These are phyloP conservation scores for Ceratoteleas bidentatus DNA, from an alignment of 1,140 invertebrate species.

Conservation along the genomic window DNA sequence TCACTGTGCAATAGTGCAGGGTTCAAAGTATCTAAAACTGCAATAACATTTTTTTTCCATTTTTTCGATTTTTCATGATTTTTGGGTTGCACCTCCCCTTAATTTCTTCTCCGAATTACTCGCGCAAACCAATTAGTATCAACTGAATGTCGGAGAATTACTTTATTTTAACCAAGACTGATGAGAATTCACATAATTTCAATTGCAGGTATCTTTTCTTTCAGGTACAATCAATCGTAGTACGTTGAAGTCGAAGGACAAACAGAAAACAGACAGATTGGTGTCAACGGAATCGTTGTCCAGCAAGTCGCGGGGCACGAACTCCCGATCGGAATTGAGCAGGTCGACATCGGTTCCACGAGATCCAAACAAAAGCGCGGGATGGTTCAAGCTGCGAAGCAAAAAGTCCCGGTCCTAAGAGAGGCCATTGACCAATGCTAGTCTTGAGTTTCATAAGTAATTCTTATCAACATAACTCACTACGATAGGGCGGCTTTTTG, in stretches of 20 bases:
- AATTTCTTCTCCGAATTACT: no score
- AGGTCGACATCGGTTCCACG: conserved; percentile 87
- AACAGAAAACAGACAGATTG: conserved; percentile 81
- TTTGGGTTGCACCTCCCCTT: no score
- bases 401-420: conserved; percentile 82
- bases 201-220: conserved; percentile 62
- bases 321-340: conserved; percentile 77
- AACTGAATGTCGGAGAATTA: neutral
- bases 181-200: conserved; percentile 26
- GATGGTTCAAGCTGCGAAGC: conserved; percentile 87
- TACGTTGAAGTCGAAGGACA: conserved; percentile 80
- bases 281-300: conserved; percentile 84
- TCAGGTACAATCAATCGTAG: conserved; percentile 80
- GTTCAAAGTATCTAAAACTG: no score
- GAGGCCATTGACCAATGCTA: conserved; percentile 81
- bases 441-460: conserved; percentile 80
- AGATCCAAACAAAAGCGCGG: conserved; percentile 86
- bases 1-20: no score
- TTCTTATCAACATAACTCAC: conserved; percentile 63
- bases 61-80: no score
- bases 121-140: no score
- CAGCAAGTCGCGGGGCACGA: conserved; percentile 77
- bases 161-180: neutral
- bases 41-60: no score
- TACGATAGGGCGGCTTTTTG: conserved; percentile 44